Evolutionary conservation across 2,888 invertebrate species (phyloP).

Genomic region (Serrognathus titanus): DNA sequence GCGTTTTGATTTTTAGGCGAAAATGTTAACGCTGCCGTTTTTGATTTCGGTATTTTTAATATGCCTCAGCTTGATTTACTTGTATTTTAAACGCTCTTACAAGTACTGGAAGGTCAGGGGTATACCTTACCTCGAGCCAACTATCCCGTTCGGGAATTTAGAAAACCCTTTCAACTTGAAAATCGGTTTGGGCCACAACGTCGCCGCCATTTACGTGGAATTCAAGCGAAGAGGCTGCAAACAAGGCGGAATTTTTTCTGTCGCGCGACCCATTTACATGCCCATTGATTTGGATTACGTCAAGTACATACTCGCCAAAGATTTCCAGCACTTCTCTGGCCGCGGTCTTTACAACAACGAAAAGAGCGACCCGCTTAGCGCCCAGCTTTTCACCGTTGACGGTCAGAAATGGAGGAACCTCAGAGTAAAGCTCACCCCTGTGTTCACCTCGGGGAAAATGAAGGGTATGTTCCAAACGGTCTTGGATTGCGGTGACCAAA

Average conservation of each 20-base stretch:
- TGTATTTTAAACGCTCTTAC: conserved; percentile 5
- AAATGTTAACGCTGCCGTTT: no score
- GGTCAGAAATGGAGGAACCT: conserved; percentile 10
- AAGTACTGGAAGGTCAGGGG: conserved; percentile 13
- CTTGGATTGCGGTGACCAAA: not conserved
- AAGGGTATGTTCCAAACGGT: conserved; percentile 8
- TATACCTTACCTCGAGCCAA: conserved; percentile 3
- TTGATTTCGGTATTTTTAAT: no score
- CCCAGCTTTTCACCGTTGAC: conserved; percentile 5
- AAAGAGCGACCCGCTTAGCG: conserved; percentile 6
- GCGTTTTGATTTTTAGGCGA: no score
- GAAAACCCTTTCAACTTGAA: conserved; percentile 1
- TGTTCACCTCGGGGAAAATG: conserved; percentile 11
- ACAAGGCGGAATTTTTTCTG: conserved; percentile 10
- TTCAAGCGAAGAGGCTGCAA: conserved; percentile 5
- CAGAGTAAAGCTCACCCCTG: conserved; percentile 6
- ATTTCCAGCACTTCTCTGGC: conserved; percentile 7
- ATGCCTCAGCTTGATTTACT: no score
- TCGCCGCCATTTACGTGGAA: conserved; percentile 5
- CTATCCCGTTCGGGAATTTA: conserved; percentile 14
- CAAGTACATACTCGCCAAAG: conserved; percentile 6
- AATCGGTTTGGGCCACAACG: not conserved
- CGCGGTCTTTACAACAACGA: conserved; percentile 7
- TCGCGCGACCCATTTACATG: conserved; percentile 11
- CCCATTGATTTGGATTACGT: not conserved